Base-by-base conservation (phyloP, 1,140 invertebrate genomes). In the Hycleus cichorii region DNA sequence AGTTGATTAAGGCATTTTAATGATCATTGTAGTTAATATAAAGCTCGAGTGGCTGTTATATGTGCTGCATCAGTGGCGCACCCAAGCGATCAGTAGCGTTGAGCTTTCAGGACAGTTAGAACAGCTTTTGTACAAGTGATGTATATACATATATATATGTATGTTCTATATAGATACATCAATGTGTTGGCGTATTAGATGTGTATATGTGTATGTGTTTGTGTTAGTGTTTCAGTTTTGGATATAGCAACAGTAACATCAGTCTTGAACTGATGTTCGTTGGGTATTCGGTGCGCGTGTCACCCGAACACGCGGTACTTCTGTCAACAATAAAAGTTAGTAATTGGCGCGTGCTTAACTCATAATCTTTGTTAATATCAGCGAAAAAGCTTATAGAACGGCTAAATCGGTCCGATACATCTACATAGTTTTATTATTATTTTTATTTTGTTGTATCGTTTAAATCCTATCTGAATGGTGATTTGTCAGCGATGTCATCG, bases 31-130 rank as follows among this genome's bases (percentile, higher is more conserved):
- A 7, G 4, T 53, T 42, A 42, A 25, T 32, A 53, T 53, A 53
- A 53, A 53, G 51, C 51, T 53, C 51, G 42, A 38, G 51, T 53
- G 51, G 51, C 51, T 53, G 51, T 53, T 52, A 46, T 10, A 53
- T 53, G 51, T 42, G 51, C 51, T 45, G 51, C 24, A 32, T 46
- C 24, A 53, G 51, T 53, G 51, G 51, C 51, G 51, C 51, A 53
- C 51, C 51, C 51, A 39, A 43, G 49, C 49, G 42, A 53, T 53
- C 51, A 53, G 51, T 46, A 46, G 43, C 51, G 51, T 32, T 45
- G 51, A 53, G 51, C 51, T 53, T 53, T 53, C 51, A 26, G 26
- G 49, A 45, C 51, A 52, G 47, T 11, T n/a, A 32, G 9, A 25
- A 32, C 47, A 53, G 51, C 51, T 53, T 53, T 53, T 42, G 25